Evolutionary conservation across 1,140 invertebrate species (phyloP).

Genomic region (Tribolium madens): DNA sequence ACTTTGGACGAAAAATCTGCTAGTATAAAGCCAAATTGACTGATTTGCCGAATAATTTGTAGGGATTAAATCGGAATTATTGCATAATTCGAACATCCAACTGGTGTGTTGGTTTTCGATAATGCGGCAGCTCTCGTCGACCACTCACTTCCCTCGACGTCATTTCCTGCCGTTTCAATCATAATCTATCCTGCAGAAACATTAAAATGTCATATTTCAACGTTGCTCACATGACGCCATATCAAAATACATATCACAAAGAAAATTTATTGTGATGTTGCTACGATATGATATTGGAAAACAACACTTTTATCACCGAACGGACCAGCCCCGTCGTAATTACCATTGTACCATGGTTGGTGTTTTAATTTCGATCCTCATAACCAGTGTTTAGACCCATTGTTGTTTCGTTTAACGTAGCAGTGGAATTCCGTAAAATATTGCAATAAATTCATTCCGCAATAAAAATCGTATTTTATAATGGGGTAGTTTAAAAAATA

Average conservation of each 20-base stretch:
- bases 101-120: conserved; percentile 20
- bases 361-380: not conserved
- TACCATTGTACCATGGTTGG: not conserved
- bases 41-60: not conserved
- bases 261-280: conserved; percentile 35
- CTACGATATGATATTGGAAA: conserved; percentile 24
- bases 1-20: too few species aligned
- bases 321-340: not conserved
- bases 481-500: conserved; percentile 9
- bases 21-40: too few species aligned
- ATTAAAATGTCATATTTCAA: conserved; percentile 41
- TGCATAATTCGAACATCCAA: not conserved
- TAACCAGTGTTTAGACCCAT: not conserved
- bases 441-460: not conserved
- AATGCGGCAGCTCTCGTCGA: conserved; percentile 26
- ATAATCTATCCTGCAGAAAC: conserved; percentile 43
- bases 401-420: not conserved
- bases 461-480: conserved; percentile 16
- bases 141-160: conserved; percentile 35
- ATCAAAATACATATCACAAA: conserved; percentile 36
- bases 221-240: conserved; percentile 33
- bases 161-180: conserved; percentile 43
- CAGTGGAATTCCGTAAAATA: not conserved
- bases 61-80: not conserved
- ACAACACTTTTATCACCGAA: conserved; percentile 23